Evolutionary conservation across 2,797 vertebrate species (phyloP).

Genomic region (Trematomus bernacchii): DNA sequence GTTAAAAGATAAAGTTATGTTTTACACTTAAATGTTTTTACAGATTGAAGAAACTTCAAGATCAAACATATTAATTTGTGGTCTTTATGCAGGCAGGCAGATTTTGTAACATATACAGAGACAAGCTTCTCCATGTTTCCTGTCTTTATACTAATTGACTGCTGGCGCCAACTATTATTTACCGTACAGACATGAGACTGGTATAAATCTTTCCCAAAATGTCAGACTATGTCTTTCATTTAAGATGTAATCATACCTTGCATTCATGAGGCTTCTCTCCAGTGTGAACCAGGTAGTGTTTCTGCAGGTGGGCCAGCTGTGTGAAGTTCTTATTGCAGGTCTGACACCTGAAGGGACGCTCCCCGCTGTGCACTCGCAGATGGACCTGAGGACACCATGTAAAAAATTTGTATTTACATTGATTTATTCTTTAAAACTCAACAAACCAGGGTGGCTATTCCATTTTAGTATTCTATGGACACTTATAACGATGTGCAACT

Average conservation of each 20-base stretch:
- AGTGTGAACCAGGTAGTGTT: constrained; percentile 98
- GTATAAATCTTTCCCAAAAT: neutral
- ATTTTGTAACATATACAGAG: neutral
- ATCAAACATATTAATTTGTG: neutral
- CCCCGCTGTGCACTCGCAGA: constrained; percentile 96
- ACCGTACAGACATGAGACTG: neutral
- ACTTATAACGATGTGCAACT: neutral
- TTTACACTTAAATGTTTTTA: neutral
- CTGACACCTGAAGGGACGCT: constrained; percentile 96
- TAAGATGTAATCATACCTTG: constrained; percentile 85
- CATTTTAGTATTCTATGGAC: neutral
- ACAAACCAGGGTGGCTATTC: neutral
- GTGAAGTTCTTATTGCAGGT: constrained; percentile 97
- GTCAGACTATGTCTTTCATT: neutral
- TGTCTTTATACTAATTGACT: neutral
- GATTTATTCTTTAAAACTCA: neutral
- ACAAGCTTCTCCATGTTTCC: neutral
- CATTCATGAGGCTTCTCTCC: constrained; percentile 98
- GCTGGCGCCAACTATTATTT: neutral
- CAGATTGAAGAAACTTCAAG: neutral
- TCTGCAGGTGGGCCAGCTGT: constrained; percentile 97
- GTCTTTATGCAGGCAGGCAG: neutral
- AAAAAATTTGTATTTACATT: constrained; percentile 6
- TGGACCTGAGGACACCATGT: constrained; percentile 88
- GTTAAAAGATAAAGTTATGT: neutral